Conservation (phyloP, 2,113 vertebrate species). For the Ranitomeya imitator region DNA sequence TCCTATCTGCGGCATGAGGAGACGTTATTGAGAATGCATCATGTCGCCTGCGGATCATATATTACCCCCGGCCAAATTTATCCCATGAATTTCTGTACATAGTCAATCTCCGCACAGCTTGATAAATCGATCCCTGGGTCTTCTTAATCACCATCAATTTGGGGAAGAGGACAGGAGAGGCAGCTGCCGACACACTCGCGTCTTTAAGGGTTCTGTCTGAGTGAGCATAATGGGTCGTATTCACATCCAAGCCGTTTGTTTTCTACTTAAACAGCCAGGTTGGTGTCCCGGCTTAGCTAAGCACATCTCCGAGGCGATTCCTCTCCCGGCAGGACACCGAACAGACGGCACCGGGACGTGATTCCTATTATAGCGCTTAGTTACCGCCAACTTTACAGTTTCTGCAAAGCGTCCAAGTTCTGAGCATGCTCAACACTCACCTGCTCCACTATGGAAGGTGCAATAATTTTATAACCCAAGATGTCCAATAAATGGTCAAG, state of each 20-base stretch:
- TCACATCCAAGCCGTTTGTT: conserved; percentile 35
- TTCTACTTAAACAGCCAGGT: conserved; percentile 46
- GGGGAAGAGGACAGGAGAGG: conserved; percentile 15
- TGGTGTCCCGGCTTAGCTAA: conserved; percentile 37
- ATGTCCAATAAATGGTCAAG: neutral
- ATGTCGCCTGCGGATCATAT: conserved; percentile 35
- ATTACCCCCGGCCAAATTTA: conserved; percentile 32
- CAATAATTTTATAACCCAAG: neutral
- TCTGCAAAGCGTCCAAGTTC: neutral
- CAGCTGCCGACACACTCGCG: conserved; percentile 12
- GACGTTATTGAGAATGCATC: conserved; percentile 36
- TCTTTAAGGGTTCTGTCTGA: conserved; percentile 36
- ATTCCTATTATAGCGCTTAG: conserved; percentile 21
- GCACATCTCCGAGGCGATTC: conserved; percentile 26
- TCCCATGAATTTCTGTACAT: conserved; percentile 45
- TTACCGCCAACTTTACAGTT: conserved; percentile 14
- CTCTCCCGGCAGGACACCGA: conserved; percentile 27
- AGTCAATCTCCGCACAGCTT: conserved; percentile 22
- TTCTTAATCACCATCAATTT: conserved; percentile 51
- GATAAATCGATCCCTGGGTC: conserved; percentile 30
- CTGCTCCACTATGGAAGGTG: neutral
- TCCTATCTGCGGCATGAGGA: neutral
- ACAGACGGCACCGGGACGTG: conserved; percentile 3
- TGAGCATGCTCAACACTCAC: neutral
- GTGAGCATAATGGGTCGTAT: conserved; percentile 45